Conservation (phyloP, 2,888 invertebrate genomes). For the Lapara coniferarum region DNA sequence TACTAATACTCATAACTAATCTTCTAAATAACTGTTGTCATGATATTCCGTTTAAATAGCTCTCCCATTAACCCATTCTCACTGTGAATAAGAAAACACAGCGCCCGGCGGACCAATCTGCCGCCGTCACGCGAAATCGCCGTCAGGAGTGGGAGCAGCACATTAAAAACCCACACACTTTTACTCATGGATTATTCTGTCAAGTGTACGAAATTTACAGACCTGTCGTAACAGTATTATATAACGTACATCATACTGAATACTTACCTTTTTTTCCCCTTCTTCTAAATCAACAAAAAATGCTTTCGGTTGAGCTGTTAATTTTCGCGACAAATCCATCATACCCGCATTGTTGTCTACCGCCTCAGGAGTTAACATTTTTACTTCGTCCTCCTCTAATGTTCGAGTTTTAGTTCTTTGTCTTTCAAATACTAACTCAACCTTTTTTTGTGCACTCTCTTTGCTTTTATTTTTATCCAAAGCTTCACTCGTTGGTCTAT, state of each 20-base stretch:
- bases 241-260: background rate
- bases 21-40: too few relatives aligned
- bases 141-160: too few relatives aligned
- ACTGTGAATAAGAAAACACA: too few relatives aligned
- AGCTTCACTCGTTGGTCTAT: slow-evolving; percentile 27
- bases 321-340: slow-evolving; percentile 57
- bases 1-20: too few relatives aligned
- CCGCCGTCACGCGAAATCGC: too few relatives aligned
- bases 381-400: slow-evolving; percentile 71
- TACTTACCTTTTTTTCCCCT: slow-evolving; percentile 45
- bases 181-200: too few relatives aligned
- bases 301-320: slow-evolving; percentile 69
- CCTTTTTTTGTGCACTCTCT: background rate
- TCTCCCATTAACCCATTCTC: too few relatives aligned
- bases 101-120: too few relatives aligned
- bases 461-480: background rate
- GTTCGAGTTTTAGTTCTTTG: slow-evolving; percentile 73
- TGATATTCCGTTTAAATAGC: too few relatives aligned
- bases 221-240: too few relatives aligned
- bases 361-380: slow-evolving; percentile 58
- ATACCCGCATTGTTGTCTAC: slow-evolving; percentile 71
- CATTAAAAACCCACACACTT: too few relatives aligned
- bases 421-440: slow-evolving; percentile 40
- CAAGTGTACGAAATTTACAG: too few relatives aligned
- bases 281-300: slow-evolving; percentile 69